These are phyloP conservation scores for Fratercula arctica DNA, from an alignment of 2,797 vertebrate genomes.

Conservation along the genomic window DNA sequence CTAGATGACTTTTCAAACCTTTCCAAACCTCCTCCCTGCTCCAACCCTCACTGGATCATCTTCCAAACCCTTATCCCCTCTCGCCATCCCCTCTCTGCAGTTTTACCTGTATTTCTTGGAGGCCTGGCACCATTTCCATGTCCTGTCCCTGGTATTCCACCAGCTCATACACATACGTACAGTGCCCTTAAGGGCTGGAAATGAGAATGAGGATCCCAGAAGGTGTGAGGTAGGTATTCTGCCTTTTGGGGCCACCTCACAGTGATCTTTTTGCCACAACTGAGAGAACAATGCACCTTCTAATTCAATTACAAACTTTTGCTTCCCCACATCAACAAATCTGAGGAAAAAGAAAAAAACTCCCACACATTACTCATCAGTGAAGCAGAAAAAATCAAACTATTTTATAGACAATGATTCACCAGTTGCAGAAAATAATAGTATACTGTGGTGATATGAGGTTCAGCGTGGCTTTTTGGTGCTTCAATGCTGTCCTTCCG, in stretches of 20 bases:
- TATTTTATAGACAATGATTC: neutral
- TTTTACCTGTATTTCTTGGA: neutral
- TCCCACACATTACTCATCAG: fast-evolving
- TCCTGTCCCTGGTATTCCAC: neutral
- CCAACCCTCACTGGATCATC: neutral
- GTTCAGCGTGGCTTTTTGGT: neutral
- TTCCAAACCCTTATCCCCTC: neutral
- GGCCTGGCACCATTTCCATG: neutral
- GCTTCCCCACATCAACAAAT: neutral
- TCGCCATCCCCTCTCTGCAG: fast-evolving
- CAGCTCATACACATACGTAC: neutral
- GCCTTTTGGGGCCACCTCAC: neutral
- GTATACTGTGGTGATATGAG: neutral
- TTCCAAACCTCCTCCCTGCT: neutral
- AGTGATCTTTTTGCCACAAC: neutral
- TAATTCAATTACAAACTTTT: neutral
- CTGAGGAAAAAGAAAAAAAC: neutral
- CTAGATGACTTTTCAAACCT: neutral
- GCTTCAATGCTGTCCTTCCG: neutral
- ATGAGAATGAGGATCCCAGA: neutral
- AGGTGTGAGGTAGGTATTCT: neutral
- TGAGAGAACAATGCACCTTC: neutral
- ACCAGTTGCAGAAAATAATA: neutral
- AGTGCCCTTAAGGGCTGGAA: neutral
- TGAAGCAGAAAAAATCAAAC: neutral